Evolutionary conservation across 2,888 invertebrate species (phyloP).

Genomic region (Eupithecia tripunctaria): DNA sequence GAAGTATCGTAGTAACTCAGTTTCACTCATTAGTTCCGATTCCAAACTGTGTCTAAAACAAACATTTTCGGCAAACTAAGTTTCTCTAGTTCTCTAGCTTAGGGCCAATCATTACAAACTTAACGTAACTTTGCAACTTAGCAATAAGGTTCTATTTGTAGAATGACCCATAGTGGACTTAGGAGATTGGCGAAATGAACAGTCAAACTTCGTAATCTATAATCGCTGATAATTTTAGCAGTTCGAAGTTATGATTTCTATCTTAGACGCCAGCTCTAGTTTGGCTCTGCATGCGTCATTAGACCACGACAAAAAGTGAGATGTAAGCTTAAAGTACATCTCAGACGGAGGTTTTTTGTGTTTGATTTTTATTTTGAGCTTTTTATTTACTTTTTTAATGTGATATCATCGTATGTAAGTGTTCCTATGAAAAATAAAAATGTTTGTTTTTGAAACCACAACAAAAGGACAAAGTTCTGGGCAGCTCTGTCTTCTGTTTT

Average conservation of each 20-base stretch:
- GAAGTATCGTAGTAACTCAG: constrained; percentile 1
- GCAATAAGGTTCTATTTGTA: constrained; percentile 34
- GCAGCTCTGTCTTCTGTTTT: too few relatives aligned
- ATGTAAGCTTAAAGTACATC: background rate
- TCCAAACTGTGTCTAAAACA: constrained; percentile 29
- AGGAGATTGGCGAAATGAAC: constrained; percentile 24
- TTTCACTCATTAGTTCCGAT: constrained; percentile 21
- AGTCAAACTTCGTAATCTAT: constrained; percentile 25
- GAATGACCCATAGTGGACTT: constrained; percentile 34
- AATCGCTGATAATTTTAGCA: constrained; percentile 10
- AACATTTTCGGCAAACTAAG: constrained; percentile 35
- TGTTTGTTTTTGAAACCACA: too few relatives aligned
- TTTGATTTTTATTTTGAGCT: too few relatives aligned
- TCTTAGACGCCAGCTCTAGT: background rate
- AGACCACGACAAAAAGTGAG: background rate
- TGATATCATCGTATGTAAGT: too few relatives aligned
- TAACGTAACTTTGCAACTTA: constrained; percentile 41
- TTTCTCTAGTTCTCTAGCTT: constrained; percentile 36
- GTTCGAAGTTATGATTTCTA: background rate
- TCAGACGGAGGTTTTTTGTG: too few relatives aligned
- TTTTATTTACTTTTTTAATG: too few relatives aligned
- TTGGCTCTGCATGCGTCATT: background rate
- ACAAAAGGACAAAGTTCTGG: too few relatives aligned
- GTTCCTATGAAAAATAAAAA: too few relatives aligned
- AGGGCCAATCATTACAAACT: constrained; percentile 45